These are phyloP conservation scores for Chloroceryle aenea DNA, from an alignment of 2,113 vertebrate species.

Conservation along the genomic window DNA sequence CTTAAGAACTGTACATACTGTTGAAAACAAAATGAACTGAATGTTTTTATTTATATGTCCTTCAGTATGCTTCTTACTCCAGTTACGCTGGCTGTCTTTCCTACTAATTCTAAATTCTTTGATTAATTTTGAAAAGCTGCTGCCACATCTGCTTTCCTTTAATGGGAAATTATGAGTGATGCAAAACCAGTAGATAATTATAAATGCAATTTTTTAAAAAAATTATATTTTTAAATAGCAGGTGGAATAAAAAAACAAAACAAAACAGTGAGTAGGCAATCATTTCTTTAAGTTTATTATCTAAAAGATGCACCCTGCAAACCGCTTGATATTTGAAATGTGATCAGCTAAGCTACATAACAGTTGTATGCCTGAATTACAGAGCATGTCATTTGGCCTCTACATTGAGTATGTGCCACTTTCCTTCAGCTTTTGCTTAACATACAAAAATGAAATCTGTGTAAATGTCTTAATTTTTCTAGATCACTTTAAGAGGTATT, in stretches of 20 bases:
- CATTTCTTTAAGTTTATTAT: neutral
- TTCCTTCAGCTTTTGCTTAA: neutral
- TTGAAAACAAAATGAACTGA: neutral
- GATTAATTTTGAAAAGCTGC: neutral
- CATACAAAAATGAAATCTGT: neutral
- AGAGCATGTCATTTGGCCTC: neutral
- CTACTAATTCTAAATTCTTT: neutral
- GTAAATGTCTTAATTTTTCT: neutral
- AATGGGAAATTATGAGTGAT: neutral
- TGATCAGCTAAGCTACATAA: neutral
- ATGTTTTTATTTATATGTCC: neutral
- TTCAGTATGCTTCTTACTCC: neutral
- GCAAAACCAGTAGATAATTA: neutral
- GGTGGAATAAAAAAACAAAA: neutral
- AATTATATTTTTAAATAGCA: neutral
- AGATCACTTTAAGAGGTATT: neutral
- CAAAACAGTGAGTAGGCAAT: neutral
- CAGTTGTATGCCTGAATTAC: neutral
- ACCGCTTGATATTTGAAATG: neutral
- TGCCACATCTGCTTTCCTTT: neutral
- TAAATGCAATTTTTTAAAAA: accelerated
- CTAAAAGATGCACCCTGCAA: neutral
- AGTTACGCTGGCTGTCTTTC: neutral
- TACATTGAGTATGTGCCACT: neutral
- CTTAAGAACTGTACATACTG: neutral